These are phyloP conservation scores for Taenioides sp. DNA, from an alignment of 2,797 vertebrate species.

Conservation along the genomic window DNA sequence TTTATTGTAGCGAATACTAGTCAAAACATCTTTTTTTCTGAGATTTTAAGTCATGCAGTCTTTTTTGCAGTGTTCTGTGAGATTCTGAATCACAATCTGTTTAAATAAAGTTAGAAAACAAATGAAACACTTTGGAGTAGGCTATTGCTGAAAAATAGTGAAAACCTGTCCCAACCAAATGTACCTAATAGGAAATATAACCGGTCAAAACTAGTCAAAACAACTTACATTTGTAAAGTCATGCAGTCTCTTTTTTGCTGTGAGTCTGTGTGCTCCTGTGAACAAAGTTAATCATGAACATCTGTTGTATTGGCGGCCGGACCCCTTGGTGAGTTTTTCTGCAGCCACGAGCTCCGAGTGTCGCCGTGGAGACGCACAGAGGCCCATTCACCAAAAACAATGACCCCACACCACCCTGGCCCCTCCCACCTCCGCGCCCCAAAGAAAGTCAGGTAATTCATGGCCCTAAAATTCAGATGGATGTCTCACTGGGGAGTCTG, in stretches of 20 bases:
- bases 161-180: background rate
- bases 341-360: conserved; percentile 71
- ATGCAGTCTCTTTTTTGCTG: conserved; percentile 21
- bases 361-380: conserved; percentile 68
- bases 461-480: conserved; percentile 40
- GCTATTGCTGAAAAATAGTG: too few species aligned
- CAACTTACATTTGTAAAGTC: conserved; percentile 10
- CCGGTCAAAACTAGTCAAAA: background rate
- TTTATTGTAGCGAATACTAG: too few species aligned
- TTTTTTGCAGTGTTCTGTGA: too few species aligned
- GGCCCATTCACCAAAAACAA: conserved; percentile 67
- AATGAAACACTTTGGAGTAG: too few species aligned
- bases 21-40: too few species aligned
- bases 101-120: too few species aligned
- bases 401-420: conserved; percentile 62
- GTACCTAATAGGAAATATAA: background rate
- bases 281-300: conserved; percentile 76
- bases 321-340: conserved; percentile 77
- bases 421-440: conserved; percentile 41
- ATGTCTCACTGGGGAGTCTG: conserved; percentile 18
- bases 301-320: conserved; percentile 76
- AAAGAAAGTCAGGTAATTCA: conserved; percentile 63
- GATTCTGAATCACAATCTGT: too few species aligned
- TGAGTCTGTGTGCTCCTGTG: conserved; percentile 44
- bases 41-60: too few species aligned